Evolutionary conservation across 2,113 vertebrate genomes (phyloP), one percentile per base, ranked within the genome.

Genomic region (Corynorhinus townsendii): DNA sequence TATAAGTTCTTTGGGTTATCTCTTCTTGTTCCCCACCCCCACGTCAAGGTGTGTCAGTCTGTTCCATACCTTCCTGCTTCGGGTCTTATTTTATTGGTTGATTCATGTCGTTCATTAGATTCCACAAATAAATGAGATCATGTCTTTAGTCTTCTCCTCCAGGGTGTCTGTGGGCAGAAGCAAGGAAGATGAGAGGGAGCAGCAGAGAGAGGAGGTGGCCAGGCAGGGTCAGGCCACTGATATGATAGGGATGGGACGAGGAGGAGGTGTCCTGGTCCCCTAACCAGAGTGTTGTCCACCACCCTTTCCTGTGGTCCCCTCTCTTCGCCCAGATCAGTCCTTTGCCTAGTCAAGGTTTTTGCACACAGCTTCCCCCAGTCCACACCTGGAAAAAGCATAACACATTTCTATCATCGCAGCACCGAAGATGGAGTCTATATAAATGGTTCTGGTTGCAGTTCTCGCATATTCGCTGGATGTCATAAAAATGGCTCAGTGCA

Each of bases 401-500:
- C 12, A 30, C 69, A 22, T 89, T 92, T 84, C 76, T 89, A 59
- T 93, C 84, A 76, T 81, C 10, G 19, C 59, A 68, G 81, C 28
- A 16, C 9, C 86, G 6, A 35, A 52, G 93, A 92, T 93, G 45
- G 72, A 93, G 81, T 93, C 85, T 93, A 24, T 93, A 24, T 95
- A 97, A 85, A 88, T 82, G 85, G 72, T 86, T 77, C 81, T 83
- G 54, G 20, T 62, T 82, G 77, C 47, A 47, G 17, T 69, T 86
- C 33, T 85, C 72, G 81, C 33, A 0, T 35, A 66, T 81, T 93
- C 82, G 35, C 49, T 87, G 52, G 59, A 72, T 77, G 83, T 76
- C 80, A 54, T 95, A 93, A 88, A 95, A 90, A 43, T 72, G 94
- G 52, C 94, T 95, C 80, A 22, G 81, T 62, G 77, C 80, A 93